Evolutionary conservation across 2,113 vertebrate genomes (phyloP).

Genomic region (Prolemur simus): DNA sequence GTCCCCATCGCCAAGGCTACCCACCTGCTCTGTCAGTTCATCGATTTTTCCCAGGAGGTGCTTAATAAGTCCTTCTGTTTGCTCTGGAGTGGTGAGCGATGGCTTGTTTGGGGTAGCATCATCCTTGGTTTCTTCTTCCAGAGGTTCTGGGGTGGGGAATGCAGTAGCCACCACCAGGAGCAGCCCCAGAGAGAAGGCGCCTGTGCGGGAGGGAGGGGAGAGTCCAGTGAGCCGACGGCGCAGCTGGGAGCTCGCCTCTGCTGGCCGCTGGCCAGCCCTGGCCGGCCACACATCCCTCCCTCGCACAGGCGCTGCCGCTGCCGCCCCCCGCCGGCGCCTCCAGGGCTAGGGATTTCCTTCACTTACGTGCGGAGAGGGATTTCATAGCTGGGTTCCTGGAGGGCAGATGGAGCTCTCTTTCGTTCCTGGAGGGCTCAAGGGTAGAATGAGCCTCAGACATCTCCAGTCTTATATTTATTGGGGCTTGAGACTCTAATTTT

Average conservation of each 20-base stretch:
- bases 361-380: conserved; percentile 66
- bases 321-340: neutral
- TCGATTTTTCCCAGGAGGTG: conserved; percentile 53
- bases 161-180: conserved; percentile 59
- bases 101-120: neutral
- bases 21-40: conserved; percentile 79
- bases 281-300: conserved; percentile 2
- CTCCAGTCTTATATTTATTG: conserved; percentile 85
- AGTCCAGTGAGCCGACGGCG: conserved; percentile 31
- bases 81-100: neutral
- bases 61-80: conserved; percentile 33
- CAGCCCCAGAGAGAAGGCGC: conserved; percentile 54
- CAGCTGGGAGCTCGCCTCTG: conserved; percentile 35
- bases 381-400: conserved; percentile 75
- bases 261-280: conserved; percentile 45
- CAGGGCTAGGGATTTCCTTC: conserved; percentile 46
- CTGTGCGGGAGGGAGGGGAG: conserved; percentile 60
- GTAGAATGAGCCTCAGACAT: conserved; percentile 81
- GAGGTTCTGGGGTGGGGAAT: conserved; percentile 45
- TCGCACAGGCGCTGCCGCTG: neutral
- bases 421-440: conserved; percentile 72
- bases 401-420: conserved; percentile 66
- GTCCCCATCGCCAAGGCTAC: conserved; percentile 55
- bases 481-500: conserved; percentile 80
- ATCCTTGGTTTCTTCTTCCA: conserved; percentile 59